A percentile compares a stretch with the other conserved stretches of the same genome.
phyloP scores from a whole-genome alignment of 64 coral and sea anemone genomes.

The Pachyseris speciosa region DNA sequence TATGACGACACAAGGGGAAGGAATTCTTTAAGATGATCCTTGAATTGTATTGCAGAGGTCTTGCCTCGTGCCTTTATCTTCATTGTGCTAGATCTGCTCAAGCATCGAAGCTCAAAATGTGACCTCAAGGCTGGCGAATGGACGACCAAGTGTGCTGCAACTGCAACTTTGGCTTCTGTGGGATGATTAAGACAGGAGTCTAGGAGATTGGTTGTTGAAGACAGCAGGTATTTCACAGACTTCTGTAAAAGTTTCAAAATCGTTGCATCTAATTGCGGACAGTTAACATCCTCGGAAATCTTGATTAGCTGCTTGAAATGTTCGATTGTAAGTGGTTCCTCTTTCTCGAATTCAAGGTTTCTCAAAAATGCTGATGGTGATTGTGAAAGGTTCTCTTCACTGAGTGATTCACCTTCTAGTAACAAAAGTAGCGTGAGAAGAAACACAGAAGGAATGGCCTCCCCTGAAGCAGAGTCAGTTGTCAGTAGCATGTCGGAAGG shows the following conservation, averaged over 20 bases:
- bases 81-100: background rate
- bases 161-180: conserved; percentile 23
- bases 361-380: background rate
- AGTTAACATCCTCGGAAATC: background rate
- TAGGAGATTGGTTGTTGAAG: background rate
- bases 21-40: background rate
- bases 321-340: background rate
- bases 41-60: background rate
- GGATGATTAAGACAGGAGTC: conserved; percentile 33
- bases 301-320: conserved; percentile 23
- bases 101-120: conserved; percentile 62
- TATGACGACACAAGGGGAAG: conserved; percentile 4
- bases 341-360: background rate
- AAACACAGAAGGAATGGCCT: background rate
- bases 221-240: background rate
- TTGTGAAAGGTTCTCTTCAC: background rate
- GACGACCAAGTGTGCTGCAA: conserved; percentile 8
- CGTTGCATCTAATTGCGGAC: background rate
- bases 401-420: background rate
- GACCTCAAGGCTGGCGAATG: background rate
- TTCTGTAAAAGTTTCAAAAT: conserved; percentile 28
- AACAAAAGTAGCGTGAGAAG: background rate
- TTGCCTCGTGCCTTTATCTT: background rate
- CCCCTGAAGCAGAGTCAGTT: background rate
- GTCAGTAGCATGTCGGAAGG: background rate